Evolutionary conservation across 2,888 invertebrate genomes (phyloP), one percentile per base, ranked within the genome.

Genomic region (Meta bourneti): DNA sequence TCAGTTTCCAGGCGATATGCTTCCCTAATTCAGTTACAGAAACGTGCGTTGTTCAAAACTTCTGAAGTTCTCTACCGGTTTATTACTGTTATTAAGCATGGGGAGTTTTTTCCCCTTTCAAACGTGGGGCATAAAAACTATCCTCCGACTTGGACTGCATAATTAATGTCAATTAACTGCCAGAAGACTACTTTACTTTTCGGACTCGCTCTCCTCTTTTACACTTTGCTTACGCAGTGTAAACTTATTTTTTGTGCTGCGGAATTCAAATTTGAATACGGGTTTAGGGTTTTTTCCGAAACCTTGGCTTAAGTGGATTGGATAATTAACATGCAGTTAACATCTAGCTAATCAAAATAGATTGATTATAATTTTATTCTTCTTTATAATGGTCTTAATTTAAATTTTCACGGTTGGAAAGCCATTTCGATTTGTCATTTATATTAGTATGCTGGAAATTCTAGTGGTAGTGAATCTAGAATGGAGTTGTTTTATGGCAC

Each of bases 1-100:
- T 82, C 19, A 61, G 54, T 54, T 80, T 52, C 19, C 0, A n/a
- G n/a, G 19, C 51, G 19, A 52, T 78, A 78, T 78, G 51, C 20
- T 19, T 78, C 69, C n/a, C 70, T 80, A 69, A 81, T 69, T 70
- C 69, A 48, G n/a, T 69, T 81, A 69, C 20, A 20, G 16, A 34
- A 61, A 20, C 48, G 49, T 70, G 81, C n/a, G 78, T n/a, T n/a
- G 78, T 78, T 51, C 52, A 51, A 78, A 52, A 52, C 19, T n/a
- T n/a, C 8, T 34, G 8, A 52, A 19, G 51, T 51, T 4, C 6
- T 52, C 52, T 52, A n/a, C 78, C n/a, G 8, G 16, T n/a, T n/a
- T 13, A 52, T n/a, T 19, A 19, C 52, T 9, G 6, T 52, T 78
- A 52, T 78, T 78, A 52, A 78, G 52, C 19, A 6, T 48, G 34